Conservation (phyloP, 92 coral and sea anemone genomes). For the Anthopleura xanthogrammica region DNA sequence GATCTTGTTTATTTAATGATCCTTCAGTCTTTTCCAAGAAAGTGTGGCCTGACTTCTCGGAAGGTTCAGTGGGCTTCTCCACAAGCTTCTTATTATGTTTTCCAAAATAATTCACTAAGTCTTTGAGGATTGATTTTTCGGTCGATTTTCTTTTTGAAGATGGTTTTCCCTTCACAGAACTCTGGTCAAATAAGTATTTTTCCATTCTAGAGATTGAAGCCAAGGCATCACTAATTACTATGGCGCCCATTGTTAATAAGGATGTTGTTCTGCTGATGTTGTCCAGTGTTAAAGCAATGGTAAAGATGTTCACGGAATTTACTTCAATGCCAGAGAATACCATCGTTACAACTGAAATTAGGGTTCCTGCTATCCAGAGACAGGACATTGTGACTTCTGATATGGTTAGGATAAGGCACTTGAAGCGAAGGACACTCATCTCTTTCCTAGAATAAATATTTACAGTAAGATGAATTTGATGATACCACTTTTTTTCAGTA, state of each 20-base stretch:
- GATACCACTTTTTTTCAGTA: no score
- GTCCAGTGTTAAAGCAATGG: background rate
- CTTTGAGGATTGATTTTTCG: background rate
- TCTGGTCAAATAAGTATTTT: background rate
- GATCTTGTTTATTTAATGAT: background rate
- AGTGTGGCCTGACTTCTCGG: background rate
- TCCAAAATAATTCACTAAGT: background rate
- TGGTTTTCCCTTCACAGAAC: background rate
- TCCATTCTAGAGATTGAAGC: background rate
- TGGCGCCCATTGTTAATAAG: background rate
- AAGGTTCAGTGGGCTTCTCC: background rate
- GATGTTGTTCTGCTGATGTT: background rate
- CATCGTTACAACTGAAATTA: background rate
- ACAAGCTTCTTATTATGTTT: background rate
- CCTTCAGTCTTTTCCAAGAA: background rate
- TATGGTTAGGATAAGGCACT: background rate
- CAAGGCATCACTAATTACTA: background rate
- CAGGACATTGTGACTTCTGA: background rate
- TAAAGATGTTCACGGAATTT: background rate
- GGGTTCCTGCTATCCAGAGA: constrained; percentile 2
- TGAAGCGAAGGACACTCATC: background rate
- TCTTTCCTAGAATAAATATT: background rate
- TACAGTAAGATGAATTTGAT: no score
- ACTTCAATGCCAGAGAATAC: background rate
- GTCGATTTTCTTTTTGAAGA: background rate